Base-by-base conservation (phyloP, 2,888 invertebrate species). In the Lordiphosa andalusiaca region DNA sequence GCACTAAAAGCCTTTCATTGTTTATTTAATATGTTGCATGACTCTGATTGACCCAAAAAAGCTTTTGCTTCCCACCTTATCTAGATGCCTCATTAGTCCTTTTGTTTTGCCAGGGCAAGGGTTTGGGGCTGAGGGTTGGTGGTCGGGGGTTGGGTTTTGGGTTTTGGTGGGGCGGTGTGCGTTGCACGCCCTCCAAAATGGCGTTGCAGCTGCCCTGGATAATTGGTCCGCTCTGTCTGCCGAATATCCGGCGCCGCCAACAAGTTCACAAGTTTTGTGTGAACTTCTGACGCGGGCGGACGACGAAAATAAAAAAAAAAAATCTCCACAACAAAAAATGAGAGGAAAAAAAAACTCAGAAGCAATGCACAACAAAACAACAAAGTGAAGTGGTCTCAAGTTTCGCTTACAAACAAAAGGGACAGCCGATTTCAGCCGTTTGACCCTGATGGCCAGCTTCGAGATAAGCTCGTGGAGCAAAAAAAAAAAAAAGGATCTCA, bases 251-350 rank as follows among this genome's bases (percentile, higher is more conserved):
- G 57, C 49, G 44, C 42, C 51, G 56, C 41, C 39, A n/a, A 40
- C 40, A 65, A 75, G 66, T 74, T 74, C 73, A 74, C 73, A 81
- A 74, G 77, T 73, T 76, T 76, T 81, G 73, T 74, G 73, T 81
- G 81, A 76, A 76, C 63, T 76, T 57, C 73, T 72, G 77, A 76
- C 81, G 81, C 73, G 77, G 42, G 38, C 40, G 23, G 36, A 33
- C 12, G 33, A 30, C 13, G 25, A 21, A 37, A 12, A 41, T 6
- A 9, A 12, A 7, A 23, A 38, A 16, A 7, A 52, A 65, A 19
- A 16, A 16, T 16, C 16, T 2, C n/a, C n/a, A n/a, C n/a, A n/a
- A n/a, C n/a, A n/a, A n/a, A n/a, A n/a, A n/a, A n/a, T n/a, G n/a
- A n/a, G n/a, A n/a, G n/a, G n/a, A n/a, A 2, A 3, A 3, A 68